Base-by-base conservation (phyloP, 2,888 invertebrate genomes). In the Automeris io region DNA sequence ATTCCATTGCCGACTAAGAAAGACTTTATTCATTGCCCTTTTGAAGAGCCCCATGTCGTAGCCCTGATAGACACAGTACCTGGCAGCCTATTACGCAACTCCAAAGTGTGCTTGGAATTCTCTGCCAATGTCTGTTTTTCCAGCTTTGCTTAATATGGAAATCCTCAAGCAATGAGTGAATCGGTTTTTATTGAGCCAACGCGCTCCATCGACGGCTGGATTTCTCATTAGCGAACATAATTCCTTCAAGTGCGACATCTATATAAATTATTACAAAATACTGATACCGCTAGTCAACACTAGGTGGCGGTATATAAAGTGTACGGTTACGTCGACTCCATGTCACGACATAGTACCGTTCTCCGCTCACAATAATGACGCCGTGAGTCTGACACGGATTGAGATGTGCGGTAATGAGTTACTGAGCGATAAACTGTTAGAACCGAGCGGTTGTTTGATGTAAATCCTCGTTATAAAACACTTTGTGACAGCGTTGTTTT, bases 211-310 rank as follows among this genome's bases (percentile, higher is more conserved):
- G n/a, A n/a, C n/a, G n/a, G n/a, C n/a, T n/a, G n/a, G n/a, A n/a
- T n/a, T n/a, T n/a, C n/a, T n/a, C n/a, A n/a, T n/a, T n/a, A n/a
- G n/a, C n/a, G n/a, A n/a, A n/a, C n/a, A n/a, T n/a, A n/a, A n/a
- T n/a, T n/a, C n/a, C n/a, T n/a, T n/a, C n/a, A 63, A 60, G 50
- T 57, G 16, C 57, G 66, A 62, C 67, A 73, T 71, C 77, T 75
- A 64, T 70, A 54, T 60, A 46, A 53, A 43, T 43, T 58, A 58
- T 56, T 64, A 63, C 64, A 74, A 65, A 43, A 55, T 51, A 32
- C 18, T 55, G 58, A 62, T 80, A 80, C 80, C 79, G 81, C 81
- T 82, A 82, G 57, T 54, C 62, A 59, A 57, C 70, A 70, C 77
- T 72, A 80, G 83, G 67, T 79, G 83, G 73, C 79, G 69, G 63